phyloP scores from a whole-genome alignment of 1,140 invertebrate genomes.

The Drosophila repleta region DNA sequence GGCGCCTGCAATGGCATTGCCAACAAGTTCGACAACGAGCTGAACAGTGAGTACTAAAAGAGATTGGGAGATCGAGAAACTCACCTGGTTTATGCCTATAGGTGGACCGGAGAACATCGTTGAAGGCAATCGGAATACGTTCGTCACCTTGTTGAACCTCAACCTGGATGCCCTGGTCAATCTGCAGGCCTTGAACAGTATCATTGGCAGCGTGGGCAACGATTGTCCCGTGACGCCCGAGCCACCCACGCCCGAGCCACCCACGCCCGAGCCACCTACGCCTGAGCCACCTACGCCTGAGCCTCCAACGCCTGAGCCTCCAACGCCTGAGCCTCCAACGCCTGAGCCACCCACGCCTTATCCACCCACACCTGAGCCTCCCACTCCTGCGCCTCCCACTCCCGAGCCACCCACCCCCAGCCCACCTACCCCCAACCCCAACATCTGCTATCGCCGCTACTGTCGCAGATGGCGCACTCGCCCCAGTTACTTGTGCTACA shows the following conservation, averaged over 20 bases:
- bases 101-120: constrained; percentile 18
- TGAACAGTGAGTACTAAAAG: constrained; percentile 15
- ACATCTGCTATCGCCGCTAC: constrained; percentile 65
- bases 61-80: too few species aligned
- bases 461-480: constrained; percentile 67
- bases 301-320: constrained; percentile 15
- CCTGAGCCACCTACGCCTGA: constrained; percentile 18
- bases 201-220: constrained; percentile 32
- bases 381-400: constrained; percentile 33
- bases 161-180: neutral
- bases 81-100: neutral
- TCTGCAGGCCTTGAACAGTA: constrained; percentile 9
- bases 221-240: constrained; percentile 9
- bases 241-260: constrained; percentile 6
- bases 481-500: constrained; percentile 66
- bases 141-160: constrained; percentile 18
- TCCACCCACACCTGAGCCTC: constrained; percentile 35
- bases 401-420: constrained; percentile 30
- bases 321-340: constrained; percentile 21
- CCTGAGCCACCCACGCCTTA: constrained; percentile 11
- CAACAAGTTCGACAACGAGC: constrained; percentile 13
- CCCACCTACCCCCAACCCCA: constrained; percentile 60
- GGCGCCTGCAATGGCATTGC: constrained; percentile 15
- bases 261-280: constrained; percentile 23
- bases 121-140: constrained; percentile 16